These are phyloP conservation scores for Xestia ashworthii DNA, from an alignment of 2,888 invertebrate genomes.

Conservation along the genomic window DNA sequence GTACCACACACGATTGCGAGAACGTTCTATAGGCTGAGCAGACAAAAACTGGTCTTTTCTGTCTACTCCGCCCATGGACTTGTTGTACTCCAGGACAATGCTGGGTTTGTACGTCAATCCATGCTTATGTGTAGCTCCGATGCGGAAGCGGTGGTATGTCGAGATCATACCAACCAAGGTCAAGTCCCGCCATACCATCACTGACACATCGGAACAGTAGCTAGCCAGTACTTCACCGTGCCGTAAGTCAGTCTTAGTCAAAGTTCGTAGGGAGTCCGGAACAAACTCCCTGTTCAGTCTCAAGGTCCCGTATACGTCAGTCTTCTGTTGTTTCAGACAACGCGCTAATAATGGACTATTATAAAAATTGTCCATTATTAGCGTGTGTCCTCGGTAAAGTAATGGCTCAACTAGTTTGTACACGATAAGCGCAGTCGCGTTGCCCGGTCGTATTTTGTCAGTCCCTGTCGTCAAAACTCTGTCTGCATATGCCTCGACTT, in stretches of 20 bases:
- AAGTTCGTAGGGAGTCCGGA: background rate
- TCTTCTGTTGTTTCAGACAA: background rate
- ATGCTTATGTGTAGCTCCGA: background rate
- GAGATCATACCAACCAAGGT: background rate
- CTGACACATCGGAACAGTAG: too few species aligned
- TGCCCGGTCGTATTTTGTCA: background rate
- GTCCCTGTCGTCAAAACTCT: too few species aligned
- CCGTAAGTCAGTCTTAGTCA: conserved; percentile 9
- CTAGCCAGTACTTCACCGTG: background rate
- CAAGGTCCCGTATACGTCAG: background rate
- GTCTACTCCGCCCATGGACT: background rate
- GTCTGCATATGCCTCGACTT: too few species aligned
- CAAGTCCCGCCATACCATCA: too few species aligned
- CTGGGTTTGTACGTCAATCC: background rate
- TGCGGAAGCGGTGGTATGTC: background rate
- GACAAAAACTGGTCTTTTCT: background rate
- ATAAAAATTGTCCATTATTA: conserved; percentile 4
- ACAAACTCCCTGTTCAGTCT: background rate
- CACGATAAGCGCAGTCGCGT: conserved; percentile 7
- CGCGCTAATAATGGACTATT: conserved; percentile 5
- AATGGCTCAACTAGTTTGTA: background rate
- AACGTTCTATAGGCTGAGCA: background rate
- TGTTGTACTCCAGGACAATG: conserved; percentile 14
- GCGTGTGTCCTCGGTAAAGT: background rate
- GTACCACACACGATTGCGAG: too few species aligned